A percentile compares a stretch with the other conserved stretches of the same genome.
Evolutionary conservation across 2,113 vertebrate genomes (phyloP).

Genomic region (Plectropomus leopardus): DNA sequence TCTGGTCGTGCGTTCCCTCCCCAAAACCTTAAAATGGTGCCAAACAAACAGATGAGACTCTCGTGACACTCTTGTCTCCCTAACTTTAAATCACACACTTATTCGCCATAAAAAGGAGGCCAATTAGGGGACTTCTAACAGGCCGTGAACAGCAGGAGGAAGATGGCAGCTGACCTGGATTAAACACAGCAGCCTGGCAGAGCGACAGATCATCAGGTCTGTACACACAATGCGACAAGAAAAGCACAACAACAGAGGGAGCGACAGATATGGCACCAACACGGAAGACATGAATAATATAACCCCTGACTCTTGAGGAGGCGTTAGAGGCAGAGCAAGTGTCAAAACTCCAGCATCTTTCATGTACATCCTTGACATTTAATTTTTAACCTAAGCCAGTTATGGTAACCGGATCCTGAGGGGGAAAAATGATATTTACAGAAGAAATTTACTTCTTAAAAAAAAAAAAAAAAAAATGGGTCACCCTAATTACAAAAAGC

Average conservation of each 20-base stretch:
- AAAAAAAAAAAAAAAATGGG: neutral
- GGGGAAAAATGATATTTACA: neutral
- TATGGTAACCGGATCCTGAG: slow-evolving; percentile 9
- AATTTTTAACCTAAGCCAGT: slow-evolving; percentile 30
- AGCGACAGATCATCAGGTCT: slow-evolving; percentile 65
- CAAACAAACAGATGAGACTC: slow-evolving; percentile 76
- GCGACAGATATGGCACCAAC: slow-evolving; percentile 54
- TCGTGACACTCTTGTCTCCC: slow-evolving; percentile 27
- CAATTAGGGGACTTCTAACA: slow-evolving; percentile 70
- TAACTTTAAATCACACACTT: slow-evolving; percentile 55
- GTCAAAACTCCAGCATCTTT: slow-evolving; percentile 27
- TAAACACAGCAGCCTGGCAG: slow-evolving; percentile 61
- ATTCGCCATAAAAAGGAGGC: slow-evolving; percentile 31
- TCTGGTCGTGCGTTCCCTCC: slow-evolving; percentile 39
- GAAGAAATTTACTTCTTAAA: no score
- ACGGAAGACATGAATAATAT: slow-evolving; percentile 69
- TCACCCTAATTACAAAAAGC: neutral
- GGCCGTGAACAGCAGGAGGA: slow-evolving; percentile 48
- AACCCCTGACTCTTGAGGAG: slow-evolving; percentile 48
- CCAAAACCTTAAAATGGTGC: slow-evolving; percentile 35
- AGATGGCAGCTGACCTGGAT: slow-evolving; percentile 72
- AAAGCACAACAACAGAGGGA: slow-evolving; percentile 56
- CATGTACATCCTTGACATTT: slow-evolving; percentile 15
- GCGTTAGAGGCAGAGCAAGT: slow-evolving; percentile 37
- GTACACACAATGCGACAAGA: slow-evolving; percentile 56